phyloP scores from a whole-genome alignment of 1,140 invertebrate species.

The Heliothis subflexa region DNA sequence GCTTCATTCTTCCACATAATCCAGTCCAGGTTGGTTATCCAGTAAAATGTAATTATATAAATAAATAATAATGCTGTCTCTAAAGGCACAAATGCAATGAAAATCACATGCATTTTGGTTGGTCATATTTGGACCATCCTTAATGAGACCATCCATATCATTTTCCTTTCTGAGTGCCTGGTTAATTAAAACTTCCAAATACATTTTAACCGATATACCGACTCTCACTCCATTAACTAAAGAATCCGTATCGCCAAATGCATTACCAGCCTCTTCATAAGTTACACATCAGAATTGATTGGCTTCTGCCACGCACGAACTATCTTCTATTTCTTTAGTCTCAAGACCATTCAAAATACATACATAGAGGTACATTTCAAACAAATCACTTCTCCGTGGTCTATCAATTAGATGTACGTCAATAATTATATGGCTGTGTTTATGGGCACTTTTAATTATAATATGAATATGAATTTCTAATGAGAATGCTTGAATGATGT shows the following conservation, averaged over 20 bases:
- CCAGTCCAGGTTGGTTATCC: no score
- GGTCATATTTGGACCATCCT: not conserved
- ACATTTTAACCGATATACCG: not conserved
- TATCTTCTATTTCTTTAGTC: conserved; percentile 21
- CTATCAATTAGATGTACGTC: conserved; percentile 60
- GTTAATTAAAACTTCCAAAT: conserved; percentile 31
- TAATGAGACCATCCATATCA: not conserved
- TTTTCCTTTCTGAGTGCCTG: not conserved
- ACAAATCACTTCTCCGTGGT: conserved; percentile 58
- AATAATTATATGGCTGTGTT: conserved; percentile 57
- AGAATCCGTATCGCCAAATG: conserved; percentile 32
- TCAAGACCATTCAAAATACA: conserved; percentile 24
- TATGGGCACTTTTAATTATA: conserved; percentile 61
- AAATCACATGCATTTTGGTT: not conserved
- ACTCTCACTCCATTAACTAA: conserved; percentile 25
- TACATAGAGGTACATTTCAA: conserved; percentile 47
- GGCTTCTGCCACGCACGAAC: conserved; percentile 25
- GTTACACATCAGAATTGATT: conserved; percentile 40
- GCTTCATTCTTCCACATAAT: no score
- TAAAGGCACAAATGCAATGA: no score
- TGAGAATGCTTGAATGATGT: conserved; percentile 53
- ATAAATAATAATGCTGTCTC: no score
- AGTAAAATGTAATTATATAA: no score
- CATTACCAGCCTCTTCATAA: conserved; percentile 12
- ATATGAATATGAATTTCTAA: conserved; percentile 60